Percentiles rank a stretch among this genome's conserved stretches.
Evolutionary conservation across 2,888 invertebrate genomes (phyloP).

Genomic region (Lepas anatifera): DNA sequence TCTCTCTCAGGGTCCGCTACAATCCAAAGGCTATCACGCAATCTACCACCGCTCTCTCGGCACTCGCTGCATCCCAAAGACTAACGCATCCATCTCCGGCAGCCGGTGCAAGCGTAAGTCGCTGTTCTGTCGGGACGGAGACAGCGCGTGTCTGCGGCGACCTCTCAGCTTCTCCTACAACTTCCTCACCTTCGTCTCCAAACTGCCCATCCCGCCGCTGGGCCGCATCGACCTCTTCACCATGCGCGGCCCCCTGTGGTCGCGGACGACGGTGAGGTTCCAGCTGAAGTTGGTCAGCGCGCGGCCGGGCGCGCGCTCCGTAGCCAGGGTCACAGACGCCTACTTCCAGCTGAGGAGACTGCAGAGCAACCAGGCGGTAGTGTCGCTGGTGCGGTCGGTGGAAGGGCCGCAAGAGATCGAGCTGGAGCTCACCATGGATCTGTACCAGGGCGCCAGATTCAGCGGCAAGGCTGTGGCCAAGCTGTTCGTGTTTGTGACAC

Average conservation of each 20-base stretch:
- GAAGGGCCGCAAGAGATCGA: constrained; percentile 85
- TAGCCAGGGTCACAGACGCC: constrained; percentile 25
- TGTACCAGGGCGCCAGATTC: constrained; percentile 56
- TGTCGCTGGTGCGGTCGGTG: constrained; percentile 59
- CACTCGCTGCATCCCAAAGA: too few relatives aligned
- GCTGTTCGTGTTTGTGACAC: constrained; percentile 71
- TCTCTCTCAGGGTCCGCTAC: too few relatives aligned
- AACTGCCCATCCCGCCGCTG: constrained; percentile 52
- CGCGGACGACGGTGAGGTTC: constrained; percentile 58
- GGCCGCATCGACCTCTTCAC: constrained; percentile 68
- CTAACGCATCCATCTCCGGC: too few relatives aligned
- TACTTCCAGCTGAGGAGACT: constrained; percentile 29
- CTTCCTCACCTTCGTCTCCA: constrained; percentile 82
- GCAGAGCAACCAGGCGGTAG: constrained; percentile 50
- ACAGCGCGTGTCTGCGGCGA: constrained; percentile 57
- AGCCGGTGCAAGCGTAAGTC: constrained; percentile 68
- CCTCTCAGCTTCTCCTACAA: constrained; percentile 84
- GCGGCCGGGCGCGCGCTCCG: constrained; percentile 46
- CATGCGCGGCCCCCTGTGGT: constrained; percentile 66
- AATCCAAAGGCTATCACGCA: too few relatives aligned
- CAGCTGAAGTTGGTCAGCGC: constrained; percentile 48
- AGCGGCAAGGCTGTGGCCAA: constrained; percentile 74
- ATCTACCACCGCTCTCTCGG: too few relatives aligned
- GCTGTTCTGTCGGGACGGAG: constrained; percentile 56
- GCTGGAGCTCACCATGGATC: constrained; percentile 71